A percentile compares a stretch with the other conserved stretches of the same genome.
Conservation (phyloP, 23 tunicate genomes). For the Aplidium turbinatum region DNA sequence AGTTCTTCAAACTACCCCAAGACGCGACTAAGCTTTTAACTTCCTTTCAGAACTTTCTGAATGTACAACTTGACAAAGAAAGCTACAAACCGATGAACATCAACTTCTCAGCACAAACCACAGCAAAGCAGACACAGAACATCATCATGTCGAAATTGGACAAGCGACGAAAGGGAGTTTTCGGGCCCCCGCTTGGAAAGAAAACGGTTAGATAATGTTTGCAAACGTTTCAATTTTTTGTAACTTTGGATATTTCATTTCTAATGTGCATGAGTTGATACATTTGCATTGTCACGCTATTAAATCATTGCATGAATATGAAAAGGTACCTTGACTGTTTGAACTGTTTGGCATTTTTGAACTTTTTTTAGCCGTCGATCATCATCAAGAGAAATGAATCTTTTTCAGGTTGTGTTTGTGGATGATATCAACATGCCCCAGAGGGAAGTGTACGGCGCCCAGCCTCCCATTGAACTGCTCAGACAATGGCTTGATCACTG, state of each 20-base stretch:
- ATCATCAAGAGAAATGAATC: not conserved
- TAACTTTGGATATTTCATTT: too few relatives aligned
- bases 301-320: too few relatives aligned
- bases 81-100: constrained; percentile 80
- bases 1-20: too few relatives aligned
- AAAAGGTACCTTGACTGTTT: too few relatives aligned
- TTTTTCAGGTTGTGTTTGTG: constrained; percentile 81
- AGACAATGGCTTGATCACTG: constrained; percentile 99
- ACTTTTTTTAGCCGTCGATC: too few relatives aligned
- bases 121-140: constrained; percentile 93
- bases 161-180: constrained; percentile 88
- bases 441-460: constrained; percentile 91
- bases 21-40: too few relatives aligned
- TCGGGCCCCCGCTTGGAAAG: constrained; percentile 96
- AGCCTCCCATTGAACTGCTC: constrained; percentile 96
- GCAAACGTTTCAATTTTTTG: too few relatives aligned
- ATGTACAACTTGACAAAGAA: constrained; percentile 62
- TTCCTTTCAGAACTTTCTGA: constrained; percentile 69
- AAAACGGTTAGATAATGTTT: constrained; percentile 50
- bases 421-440: constrained; percentile 99
- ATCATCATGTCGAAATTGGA: constrained; percentile 98
- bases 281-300: too few relatives aligned
- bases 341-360: too few relatives aligned
- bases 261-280: too few relatives aligned
- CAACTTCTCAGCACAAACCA: constrained; percentile 98